These are phyloP conservation scores for Myotis brandtii DNA, from an alignment of 2,113 vertebrate genomes.

Conservation along the genomic window DNA sequence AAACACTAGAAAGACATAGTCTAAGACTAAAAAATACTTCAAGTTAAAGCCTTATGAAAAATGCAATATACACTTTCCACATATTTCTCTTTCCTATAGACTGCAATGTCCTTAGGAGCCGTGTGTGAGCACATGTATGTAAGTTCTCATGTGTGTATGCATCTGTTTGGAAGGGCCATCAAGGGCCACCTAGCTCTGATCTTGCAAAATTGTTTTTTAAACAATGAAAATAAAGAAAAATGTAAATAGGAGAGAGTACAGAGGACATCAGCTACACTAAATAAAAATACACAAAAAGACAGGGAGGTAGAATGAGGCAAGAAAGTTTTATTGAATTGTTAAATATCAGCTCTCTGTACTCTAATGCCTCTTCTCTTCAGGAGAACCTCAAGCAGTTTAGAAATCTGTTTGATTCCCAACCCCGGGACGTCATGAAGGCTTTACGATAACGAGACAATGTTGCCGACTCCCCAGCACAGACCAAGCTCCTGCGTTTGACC, in stretches of 20 bases:
- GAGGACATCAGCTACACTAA: neutral
- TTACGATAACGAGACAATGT: neutral
- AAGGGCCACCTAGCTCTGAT: neutral
- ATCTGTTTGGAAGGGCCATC: neutral
- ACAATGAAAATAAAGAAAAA: neutral
- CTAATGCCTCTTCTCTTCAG: constrained; percentile 15
- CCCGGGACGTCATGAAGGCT: neutral
- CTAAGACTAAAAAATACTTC: neutral
- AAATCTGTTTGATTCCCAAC: constrained; percentile 14
- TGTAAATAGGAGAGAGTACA: neutral
- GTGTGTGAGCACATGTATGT: neutral
- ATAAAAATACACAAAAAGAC: neutral
- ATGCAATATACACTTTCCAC: too few relatives aligned
- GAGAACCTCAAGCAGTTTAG: constrained; percentile 55
- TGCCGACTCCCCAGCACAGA: neutral
- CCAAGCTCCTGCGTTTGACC: neutral
- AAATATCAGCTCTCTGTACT: neutral
- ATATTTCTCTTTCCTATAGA: neutral
- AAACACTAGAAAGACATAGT: neutral
- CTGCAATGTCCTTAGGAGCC: neutral
- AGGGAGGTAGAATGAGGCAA: neutral
- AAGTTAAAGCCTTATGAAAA: neutral
- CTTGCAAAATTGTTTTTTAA: neutral
- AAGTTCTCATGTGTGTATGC: neutral
- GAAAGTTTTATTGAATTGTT: neutral